Evolutionary conservation across 2,888 invertebrate species (phyloP).

Genomic region (Himalopsyche kuldschensis): DNA sequence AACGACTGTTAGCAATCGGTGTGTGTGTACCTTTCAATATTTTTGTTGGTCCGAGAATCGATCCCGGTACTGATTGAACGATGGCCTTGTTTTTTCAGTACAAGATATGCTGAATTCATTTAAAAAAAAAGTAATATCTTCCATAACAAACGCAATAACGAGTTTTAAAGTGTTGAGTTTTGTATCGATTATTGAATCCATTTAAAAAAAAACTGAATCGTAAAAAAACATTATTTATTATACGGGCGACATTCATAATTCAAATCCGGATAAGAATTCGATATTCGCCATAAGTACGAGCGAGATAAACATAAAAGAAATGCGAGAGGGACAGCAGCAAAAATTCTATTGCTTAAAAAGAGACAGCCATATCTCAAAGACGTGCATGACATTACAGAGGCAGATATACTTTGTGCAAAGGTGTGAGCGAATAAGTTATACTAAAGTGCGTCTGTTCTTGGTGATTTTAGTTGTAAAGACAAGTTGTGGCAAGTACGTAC

Average conservation of each 20-base stretch:
- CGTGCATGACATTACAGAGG: background rate
- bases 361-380: background rate
- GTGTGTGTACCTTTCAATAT: too few species aligned
- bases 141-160: too few species aligned
- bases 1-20: too few species aligned
- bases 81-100: too few species aligned
- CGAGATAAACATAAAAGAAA: background rate
- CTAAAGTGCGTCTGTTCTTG: background rate
- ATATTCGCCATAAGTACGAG: background rate
- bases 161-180: too few species aligned
- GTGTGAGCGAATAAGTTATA: background rate
- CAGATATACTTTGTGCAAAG: background rate
- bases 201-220: background rate
- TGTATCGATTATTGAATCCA: background rate
- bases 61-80: too few species aligned
- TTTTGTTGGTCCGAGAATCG: too few species aligned
- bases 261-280: background rate
- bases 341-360: background rate
- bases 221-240: background rate
- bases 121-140: too few species aligned
- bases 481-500: constrained; percentile 5
- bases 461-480: background rate
- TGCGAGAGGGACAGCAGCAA: background rate
- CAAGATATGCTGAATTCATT: too few species aligned
- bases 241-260: background rate